Base-by-base conservation (phyloP, 2,113 vertebrate species). In the Cromileptes altivelis region DNA sequence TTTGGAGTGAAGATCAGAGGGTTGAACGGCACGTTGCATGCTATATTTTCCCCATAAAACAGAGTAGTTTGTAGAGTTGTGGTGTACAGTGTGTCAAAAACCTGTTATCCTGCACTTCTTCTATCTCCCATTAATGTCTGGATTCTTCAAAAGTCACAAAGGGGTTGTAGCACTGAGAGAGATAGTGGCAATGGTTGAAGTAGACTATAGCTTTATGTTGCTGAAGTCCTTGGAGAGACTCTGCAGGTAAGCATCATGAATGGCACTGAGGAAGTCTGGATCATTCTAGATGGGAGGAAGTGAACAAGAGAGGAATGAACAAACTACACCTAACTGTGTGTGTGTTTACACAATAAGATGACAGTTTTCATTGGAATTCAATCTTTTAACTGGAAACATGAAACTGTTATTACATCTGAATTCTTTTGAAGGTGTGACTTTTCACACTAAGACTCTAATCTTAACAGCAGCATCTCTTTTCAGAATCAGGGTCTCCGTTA, bases 221-320 rank as follows among this genome's bases (percentile, higher is more conserved):
- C 95, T 95, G 69, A 95, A 95, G 82, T 95, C 97, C 96, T 98
- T 99, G 90, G 96, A 93, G 80, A 99, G 87, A 91, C 95, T 96
- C 94, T 97, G 97, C 83, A 98, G 89, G 92, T 99, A 99, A 67
- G 98, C 97, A 81, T 97, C 96, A 19, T 99, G 98, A 89, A 99
- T 97, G 37, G 97, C 95, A 78, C 94, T 94, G 71, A 99, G 97
- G 94, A 99, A 99, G 85, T 88, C 92, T 45, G 97, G 92, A 89
- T 99, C 97, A 23, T 98, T 98, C 98, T 99, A 93, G n/a, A 85
- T 4, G 33, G 80, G 30, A 75, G 55, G 27, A 55, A 52, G 50
- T 3, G 56, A 64, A 85, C 0, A 2, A 80, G 49, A 65, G 13
- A 74, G 17, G 12, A 42, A 58, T 85, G 1, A 72, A 49, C 2